A percentile compares a stretch with the other conserved stretches of the same genome.
Conservation (phyloP, 2,888 invertebrate species). For the Megaustenia siamemsis region DNA sequence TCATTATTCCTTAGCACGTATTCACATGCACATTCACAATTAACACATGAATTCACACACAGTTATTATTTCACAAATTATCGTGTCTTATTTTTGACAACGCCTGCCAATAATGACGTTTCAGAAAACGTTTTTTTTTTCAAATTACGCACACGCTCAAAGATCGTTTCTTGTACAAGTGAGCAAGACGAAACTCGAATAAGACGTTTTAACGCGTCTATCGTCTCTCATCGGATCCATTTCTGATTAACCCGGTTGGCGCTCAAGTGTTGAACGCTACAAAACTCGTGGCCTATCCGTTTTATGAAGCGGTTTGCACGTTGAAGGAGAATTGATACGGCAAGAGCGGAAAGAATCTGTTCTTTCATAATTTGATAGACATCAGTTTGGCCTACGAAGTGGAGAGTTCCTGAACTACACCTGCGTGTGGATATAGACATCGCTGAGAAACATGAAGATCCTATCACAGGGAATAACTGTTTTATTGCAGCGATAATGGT, state of each 20-base stretch:
- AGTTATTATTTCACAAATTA: too few relatives aligned
- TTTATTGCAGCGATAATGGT: background rate
- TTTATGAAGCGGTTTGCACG: constrained; percentile 21
- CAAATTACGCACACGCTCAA: background rate
- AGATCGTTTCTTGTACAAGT: background rate
- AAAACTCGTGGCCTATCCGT: background rate
- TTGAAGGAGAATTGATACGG: background rate
- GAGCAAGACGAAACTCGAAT: background rate
- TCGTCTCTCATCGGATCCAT: background rate
- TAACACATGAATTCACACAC: too few relatives aligned
- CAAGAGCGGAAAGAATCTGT: background rate
- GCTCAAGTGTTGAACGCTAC: background rate
- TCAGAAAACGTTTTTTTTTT: background rate
- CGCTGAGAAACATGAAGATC: background rate
- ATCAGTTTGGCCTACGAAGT: background rate
- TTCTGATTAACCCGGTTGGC: background rate
- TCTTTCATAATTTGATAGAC: constrained; percentile 2
- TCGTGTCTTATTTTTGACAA: too few relatives aligned
- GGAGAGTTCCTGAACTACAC: background rate
- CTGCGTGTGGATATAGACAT: background rate
- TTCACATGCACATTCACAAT: too few relatives aligned
- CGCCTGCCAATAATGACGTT: too few relatives aligned
- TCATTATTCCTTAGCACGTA: too few relatives aligned
- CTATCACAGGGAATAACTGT: background rate
- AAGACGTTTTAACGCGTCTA: background rate